Evolutionary conservation across 2,113 vertebrate species (phyloP), one percentile per base, ranked within the genome.

Genomic region (Lates calcarifer): DNA sequence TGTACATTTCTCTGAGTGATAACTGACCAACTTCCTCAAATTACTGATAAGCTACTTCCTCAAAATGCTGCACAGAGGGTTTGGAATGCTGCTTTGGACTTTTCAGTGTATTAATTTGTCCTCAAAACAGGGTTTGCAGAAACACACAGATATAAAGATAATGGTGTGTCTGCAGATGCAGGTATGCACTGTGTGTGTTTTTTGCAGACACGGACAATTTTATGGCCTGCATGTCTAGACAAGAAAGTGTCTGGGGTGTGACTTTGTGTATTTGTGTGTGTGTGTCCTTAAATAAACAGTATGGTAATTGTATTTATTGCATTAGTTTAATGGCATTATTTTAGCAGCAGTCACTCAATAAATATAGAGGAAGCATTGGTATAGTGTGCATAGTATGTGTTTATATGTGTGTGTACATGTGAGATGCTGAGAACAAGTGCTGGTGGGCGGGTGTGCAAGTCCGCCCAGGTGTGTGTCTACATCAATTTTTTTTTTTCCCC

Each of bases 11-110:
- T 70, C 18, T 37, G 1, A 6, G 3, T 49, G 77, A 87, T 82
- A 79, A 67, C 24, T 31, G 28, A 66, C 72, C 17, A 55, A 69
- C 83, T 87, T 87, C 87, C 85, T 87, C 2, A 56, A 55, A 37
- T 33, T 17, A 10, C 70, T 60, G 79, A 86, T 79, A 53, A 80
- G 79, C 26, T 18, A 10, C 75, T 85, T 86, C 87, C 85, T 82
- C 35, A 39, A 28, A 72, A 13, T 24, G 18, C 66, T 39, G 20
- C n/a, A 0, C 61, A 39, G 28, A 22, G 15, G 29, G 5, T 56
- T 20, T 43, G 31, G 43, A 72, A 51, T 37, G 26, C 28, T 31
- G 11, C 3, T 37, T n/a, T 20, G 14, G 12, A 60, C 4, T 15
- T 51, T 12, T 55, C 11, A 45, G 3, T 1, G 29, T 57, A 37